These are phyloP conservation scores for Nematostella vectensis DNA, from an alignment of 92 coral and sea anemone genomes.

Conservation along the genomic window DNA sequence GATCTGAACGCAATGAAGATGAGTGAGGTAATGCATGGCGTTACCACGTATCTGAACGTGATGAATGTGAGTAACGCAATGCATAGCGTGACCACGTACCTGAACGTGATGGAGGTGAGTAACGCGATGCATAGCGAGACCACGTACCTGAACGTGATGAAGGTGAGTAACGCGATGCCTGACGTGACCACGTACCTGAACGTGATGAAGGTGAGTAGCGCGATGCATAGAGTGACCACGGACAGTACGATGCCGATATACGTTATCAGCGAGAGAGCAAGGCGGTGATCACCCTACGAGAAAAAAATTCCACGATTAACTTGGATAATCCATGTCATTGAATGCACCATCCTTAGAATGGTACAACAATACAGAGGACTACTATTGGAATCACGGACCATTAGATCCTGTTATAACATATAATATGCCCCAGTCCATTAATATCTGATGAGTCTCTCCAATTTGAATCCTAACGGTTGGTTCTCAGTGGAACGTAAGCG, in stretches of 20 bases:
- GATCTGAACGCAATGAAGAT: background rate
- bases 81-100: constrained; percentile 28
- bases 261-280: constrained; percentile 76
- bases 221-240: constrained; percentile 58
- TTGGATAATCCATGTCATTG: too few relatives aligned
- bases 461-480: too few relatives aligned
- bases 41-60: background rate
- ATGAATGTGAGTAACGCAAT: too few relatives aligned
- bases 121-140: constrained; percentile 38
- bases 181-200: constrained; percentile 41
- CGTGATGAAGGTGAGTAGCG: constrained; percentile 70
- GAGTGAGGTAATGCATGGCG: too few relatives aligned
- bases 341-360: too few relatives aligned
- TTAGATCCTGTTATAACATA: too few relatives aligned
- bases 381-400: too few relatives aligned
- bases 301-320: background rate
- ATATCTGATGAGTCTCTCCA: too few relatives aligned
- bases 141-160: constrained; percentile 61
- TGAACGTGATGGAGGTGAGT: constrained; percentile 66
- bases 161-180: constrained; percentile 72
- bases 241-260: constrained; percentile 77
- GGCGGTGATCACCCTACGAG: constrained; percentile 57
- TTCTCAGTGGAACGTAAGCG: too few relatives aligned
- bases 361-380: too few relatives aligned
- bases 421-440: too few relatives aligned